phyloP scores from a whole-genome alignment of 1,140 invertebrate species.

The Periplaneta americana region DNA sequence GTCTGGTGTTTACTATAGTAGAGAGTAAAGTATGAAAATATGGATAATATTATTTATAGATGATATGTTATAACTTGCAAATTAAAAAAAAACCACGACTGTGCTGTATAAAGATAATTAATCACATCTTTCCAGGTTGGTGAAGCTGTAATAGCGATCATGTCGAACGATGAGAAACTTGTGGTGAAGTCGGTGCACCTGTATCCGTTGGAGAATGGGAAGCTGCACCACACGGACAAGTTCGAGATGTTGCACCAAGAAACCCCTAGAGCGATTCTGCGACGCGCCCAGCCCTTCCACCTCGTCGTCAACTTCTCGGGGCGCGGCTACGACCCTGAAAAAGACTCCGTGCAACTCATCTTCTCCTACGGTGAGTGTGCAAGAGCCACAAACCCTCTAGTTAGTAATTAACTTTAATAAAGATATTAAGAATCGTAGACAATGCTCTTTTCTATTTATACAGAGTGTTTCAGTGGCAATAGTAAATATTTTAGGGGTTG shows the following conservation, averaged over 20 bases:
- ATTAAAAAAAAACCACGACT: too few species aligned
- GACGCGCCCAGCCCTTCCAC: constrained; percentile 41
- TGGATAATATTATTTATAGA: too few species aligned
- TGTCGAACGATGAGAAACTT: constrained; percentile 24
- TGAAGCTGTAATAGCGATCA: too few species aligned
- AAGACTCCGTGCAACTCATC: constrained; percentile 13
- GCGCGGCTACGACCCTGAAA: background rate
- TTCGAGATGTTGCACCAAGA: constrained; percentile 38
- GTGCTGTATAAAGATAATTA: too few species aligned
- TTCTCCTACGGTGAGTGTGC: constrained; percentile 17
- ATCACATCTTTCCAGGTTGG: too few species aligned
- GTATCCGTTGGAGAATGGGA: constrained; percentile 54
- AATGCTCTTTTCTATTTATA: too few species aligned
- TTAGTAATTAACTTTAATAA: background rate
- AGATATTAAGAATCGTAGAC: too few species aligned
- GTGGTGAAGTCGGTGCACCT: constrained; percentile 52
- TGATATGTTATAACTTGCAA: too few species aligned
- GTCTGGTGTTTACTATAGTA: too few species aligned
- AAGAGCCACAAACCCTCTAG: background rate
- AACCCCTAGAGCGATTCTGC: constrained; percentile 32
- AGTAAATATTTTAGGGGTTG: too few species aligned
- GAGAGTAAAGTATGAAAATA: too few species aligned
- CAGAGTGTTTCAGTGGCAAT: too few species aligned
- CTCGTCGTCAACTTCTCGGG: constrained; percentile 24
- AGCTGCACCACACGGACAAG: constrained; percentile 45